Base-by-base conservation (phyloP, 2,888 invertebrate species). In the Beris morrisii region DNA sequence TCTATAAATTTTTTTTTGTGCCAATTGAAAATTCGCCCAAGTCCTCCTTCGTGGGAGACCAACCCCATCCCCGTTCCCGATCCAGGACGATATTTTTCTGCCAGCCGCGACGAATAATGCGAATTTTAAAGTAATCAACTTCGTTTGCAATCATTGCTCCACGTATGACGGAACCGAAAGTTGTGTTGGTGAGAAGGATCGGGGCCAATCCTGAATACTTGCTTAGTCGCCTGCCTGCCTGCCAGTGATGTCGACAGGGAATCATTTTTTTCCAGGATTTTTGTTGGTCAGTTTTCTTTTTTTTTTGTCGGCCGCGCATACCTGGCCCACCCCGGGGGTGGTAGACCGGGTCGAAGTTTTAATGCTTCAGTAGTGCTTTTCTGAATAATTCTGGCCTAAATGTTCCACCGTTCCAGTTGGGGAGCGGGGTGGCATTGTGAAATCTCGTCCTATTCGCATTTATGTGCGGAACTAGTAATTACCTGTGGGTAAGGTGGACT, bases 71-170 rank as follows among this genome's bases (percentile, higher is more conserved):
- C 52, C 52, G 57, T 56, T 52, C 64, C 56, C 64, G 64, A 64
- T 50, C 22, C 61, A 61, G 50, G 38, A 38, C 61, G 52, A 61
- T 61, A 45, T 65, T 65, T 69, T 67, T 69, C 65, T 61, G 54
- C 54, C 55, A 30, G 67, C 65, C 67, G 67, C 52, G 46, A 66
- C 69, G 69, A 69, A 69, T 67, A 69, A 69, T 69, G 69, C 65
- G 65, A 69, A 69, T 69, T 69, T 69, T 69, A 69, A 69, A 69
- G 69, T 69, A 69, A 69, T 66, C 61, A 61, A 66, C 61, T 58
- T 66, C 61, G 58, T 65, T 65, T 65, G 55, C 57, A 65, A 65
- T 65, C 65, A 65, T 65, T 65, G 65, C 65, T 57, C 57, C 44
- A 44, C 50, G 56, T 48, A 57, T 65, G 56, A 54, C 44, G 45